phyloP scores from a whole-genome alignment of 2,888 invertebrate species.

The Mesopsocus fuscifrons region DNA sequence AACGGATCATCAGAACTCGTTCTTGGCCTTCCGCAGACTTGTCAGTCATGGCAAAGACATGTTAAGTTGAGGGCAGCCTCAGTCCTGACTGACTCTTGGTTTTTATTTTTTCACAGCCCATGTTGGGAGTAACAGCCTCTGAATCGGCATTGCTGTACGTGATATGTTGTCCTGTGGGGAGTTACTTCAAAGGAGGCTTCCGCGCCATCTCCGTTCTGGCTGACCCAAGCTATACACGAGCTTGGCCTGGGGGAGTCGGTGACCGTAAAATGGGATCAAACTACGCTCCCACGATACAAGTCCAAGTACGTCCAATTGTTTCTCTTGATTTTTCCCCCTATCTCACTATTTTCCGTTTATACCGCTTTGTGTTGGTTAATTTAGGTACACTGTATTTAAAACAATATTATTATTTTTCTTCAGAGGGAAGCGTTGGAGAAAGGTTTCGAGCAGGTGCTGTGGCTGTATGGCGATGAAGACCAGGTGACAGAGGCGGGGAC shows the following conservation, averaged over 20 bases:
- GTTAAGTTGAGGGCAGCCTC: too few species aligned
- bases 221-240: conserved; percentile 67
- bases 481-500: conserved; percentile 94
- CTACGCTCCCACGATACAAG: conserved; percentile 71
- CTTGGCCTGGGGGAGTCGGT: conserved; percentile 90
- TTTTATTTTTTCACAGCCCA: too few species aligned
- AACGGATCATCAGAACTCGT: too few species aligned
- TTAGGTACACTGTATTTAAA: too few species aligned
- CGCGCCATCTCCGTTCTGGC: conserved; percentile 56
- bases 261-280: conserved; percentile 91
- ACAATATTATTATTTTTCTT: conserved; percentile 14
- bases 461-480: conserved; percentile 88
- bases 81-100: too few species aligned
- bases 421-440: conserved; percentile 49
- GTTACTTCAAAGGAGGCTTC: conserved; percentile 58
- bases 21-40: too few species aligned
- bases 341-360: too few species aligned
- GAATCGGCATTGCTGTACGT: conserved; percentile 80
- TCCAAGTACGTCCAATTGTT: conserved; percentile 27
- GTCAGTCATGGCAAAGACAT: too few species aligned
- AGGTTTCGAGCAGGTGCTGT: conserved; percentile 86
- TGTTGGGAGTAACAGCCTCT: conserved; percentile 75
- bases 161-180: conserved; percentile 81
- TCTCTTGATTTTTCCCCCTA: too few species aligned
- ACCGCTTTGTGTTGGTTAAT: too few species aligned